These are phyloP conservation scores for Tuta absoluta DNA, from an alignment of 2,888 invertebrate species.

Conservation along the genomic window DNA sequence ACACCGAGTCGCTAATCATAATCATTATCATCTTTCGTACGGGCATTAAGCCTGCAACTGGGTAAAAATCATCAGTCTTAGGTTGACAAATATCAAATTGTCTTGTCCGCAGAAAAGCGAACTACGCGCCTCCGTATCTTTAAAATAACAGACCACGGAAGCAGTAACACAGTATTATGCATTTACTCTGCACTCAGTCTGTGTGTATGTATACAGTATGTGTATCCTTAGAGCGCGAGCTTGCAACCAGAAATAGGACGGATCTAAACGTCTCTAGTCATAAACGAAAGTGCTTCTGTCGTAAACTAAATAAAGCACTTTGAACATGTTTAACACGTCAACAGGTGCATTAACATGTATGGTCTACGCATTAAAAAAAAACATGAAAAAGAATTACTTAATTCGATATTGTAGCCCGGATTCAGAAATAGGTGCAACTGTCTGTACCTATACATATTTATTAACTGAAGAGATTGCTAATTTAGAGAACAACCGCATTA, in stretches of 20 bases:
- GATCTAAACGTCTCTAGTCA: slow-evolving; percentile 25
- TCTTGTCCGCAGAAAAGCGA: too few relatives aligned
- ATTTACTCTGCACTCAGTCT: background rate
- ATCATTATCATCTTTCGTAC: too few relatives aligned
- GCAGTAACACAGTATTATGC: background rate
- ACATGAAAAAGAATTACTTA: background rate
- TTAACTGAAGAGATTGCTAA: too few relatives aligned
- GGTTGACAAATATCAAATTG: too few relatives aligned
- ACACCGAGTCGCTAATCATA: too few relatives aligned
- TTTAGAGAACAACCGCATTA: too few relatives aligned
- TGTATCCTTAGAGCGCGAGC: background rate
- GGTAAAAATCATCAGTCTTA: too few relatives aligned
- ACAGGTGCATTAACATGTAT: background rate
- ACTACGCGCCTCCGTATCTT: background rate
- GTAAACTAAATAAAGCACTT: slow-evolving; percentile 34
- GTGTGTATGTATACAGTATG: background rate
- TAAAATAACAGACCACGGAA: background rate
- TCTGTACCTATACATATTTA: too few relatives aligned
- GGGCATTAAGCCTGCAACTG: too few relatives aligned
- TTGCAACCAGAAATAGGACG: slow-evolving; percentile 9
- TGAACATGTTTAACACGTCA: background rate
- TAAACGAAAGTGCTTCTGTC: slow-evolving; percentile 34
- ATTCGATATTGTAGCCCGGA: too few relatives aligned
- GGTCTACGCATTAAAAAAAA: background rate
- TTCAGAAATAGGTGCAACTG: too few relatives aligned